Percentiles rank a stretch among this genome's conserved stretches.
phyloP scores from a whole-genome alignment of 2,888 invertebrate genomes.

The Choristoneura rosaceana region DNA sequence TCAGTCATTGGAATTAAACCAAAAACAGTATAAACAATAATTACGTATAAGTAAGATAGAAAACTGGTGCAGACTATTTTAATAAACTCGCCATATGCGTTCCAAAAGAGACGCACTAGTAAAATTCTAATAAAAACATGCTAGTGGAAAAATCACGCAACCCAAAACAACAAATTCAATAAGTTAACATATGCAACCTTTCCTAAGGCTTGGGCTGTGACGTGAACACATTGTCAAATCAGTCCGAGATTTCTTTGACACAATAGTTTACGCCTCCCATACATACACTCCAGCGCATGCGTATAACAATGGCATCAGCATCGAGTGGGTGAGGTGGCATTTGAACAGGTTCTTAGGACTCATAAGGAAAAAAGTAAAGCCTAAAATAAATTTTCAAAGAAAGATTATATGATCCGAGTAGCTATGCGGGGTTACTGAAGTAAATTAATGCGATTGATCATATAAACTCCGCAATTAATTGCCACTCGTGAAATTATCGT shows the following conservation, averaged over 20 bases:
- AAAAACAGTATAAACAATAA: too few species aligned
- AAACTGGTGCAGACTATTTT: too few species aligned
- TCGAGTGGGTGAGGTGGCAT: constrained; percentile 33
- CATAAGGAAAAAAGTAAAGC: neutral
- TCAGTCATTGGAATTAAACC: too few species aligned
- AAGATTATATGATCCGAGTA: neutral
- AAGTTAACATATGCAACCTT: constrained; percentile 20
- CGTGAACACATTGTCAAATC: constrained; percentile 33
- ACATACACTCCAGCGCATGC: constrained; percentile 1
- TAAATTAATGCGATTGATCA: too few species aligned
- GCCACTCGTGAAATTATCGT: too few species aligned
- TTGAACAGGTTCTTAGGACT: constrained; percentile 34
- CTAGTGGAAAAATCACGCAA: neutral
- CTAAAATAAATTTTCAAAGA: neutral
- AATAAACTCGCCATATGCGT: too few species aligned
- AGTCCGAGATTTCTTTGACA: constrained; percentile 17
- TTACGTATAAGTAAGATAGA: too few species aligned
- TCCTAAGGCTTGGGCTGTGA: constrained; percentile 20
- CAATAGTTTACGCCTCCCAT: constrained; percentile 32
- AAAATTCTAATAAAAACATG: too few species aligned
- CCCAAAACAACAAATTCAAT: constrained; percentile 1
- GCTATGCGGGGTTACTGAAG: too few species aligned
- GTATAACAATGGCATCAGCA: constrained; percentile 22
- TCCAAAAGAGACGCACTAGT: too few species aligned
- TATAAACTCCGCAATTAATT: too few species aligned